A percentile compares a stretch with the other conserved stretches of the same genome.
Evolutionary conservation across 2,113 vertebrate genomes (phyloP).

Genomic region (Muntiacus muntjak): DNA sequence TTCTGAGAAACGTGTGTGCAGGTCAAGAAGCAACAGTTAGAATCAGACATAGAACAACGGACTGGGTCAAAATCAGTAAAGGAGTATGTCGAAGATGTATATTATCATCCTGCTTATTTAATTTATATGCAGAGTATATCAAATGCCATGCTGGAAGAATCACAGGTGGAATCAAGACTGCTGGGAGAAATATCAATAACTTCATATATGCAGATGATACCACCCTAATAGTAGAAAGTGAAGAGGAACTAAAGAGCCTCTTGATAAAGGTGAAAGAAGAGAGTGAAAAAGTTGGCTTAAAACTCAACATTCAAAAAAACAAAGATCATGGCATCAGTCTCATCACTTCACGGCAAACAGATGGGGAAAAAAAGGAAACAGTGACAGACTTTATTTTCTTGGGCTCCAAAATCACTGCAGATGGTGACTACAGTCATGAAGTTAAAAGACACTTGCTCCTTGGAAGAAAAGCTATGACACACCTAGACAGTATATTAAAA

Average conservation of each 20-base stretch:
- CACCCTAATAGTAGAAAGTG: not conserved
- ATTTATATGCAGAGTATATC: not conserved
- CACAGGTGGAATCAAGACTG: not conserved
- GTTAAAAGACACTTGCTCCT: not conserved
- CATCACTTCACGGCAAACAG: not conserved
- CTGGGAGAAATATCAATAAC: not conserved
- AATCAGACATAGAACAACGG: not conserved
- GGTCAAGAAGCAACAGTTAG: not conserved
- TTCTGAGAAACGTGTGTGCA: not conserved
- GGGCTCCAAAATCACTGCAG: not conserved
- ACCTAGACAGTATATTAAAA: not conserved
- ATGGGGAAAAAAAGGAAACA: not conserved
- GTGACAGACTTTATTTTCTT: not conserved
- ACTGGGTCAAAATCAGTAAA: not conserved
- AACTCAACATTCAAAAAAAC: not conserved
- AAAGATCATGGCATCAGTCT: not conserved
- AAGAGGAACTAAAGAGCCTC: not conserved
- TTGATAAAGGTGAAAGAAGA: not conserved
- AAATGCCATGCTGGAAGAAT: not conserved
- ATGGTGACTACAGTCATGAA: not conserved
- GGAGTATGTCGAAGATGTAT: not conserved
- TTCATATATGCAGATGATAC: not conserved
- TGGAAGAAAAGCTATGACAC: not conserved
- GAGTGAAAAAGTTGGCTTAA: not conserved
- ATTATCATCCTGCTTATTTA: not conserved